phyloP scores from a whole-genome alignment of 2,888 invertebrate genomes.

The Podotricha telesiphe region DNA sequence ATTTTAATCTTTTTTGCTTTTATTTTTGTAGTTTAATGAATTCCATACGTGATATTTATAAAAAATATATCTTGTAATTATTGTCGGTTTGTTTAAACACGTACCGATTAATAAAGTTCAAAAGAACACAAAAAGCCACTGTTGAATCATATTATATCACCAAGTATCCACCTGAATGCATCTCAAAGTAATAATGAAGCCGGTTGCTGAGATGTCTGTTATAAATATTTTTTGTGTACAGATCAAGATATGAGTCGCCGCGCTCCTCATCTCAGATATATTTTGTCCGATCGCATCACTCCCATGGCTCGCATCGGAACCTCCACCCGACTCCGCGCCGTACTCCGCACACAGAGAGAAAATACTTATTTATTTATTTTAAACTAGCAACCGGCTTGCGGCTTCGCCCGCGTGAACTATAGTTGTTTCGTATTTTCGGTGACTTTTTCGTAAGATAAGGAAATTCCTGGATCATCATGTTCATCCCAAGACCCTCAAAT shows the following conservation, averaged over 20 bases:
- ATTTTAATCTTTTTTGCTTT: too few relatives aligned
- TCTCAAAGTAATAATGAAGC: conserved; percentile 27
- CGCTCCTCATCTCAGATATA: conserved; percentile 22
- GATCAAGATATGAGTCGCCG: conserved; percentile 36
- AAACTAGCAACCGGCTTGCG: too few relatives aligned
- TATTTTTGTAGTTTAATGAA: too few relatives aligned
- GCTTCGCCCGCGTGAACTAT: too few relatives aligned
- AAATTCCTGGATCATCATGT: too few relatives aligned
- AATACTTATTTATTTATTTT: background rate
- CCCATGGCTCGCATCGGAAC: background rate
- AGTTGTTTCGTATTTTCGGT: too few relatives aligned
- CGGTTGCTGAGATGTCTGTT: conserved; percentile 34
- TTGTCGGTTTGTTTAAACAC: background rate
- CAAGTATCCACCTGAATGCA: conserved; percentile 29
- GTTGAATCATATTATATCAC: conserved; percentile 37
- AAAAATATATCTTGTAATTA: background rate
- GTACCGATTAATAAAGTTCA: conserved; percentile 13
- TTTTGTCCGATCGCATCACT: conserved; percentile 19
- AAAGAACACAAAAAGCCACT: conserved; percentile 18
- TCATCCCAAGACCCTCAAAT: too few relatives aligned
- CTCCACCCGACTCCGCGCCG: conserved; percentile 9
- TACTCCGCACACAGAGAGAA: background rate
- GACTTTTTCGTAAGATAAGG: too few relatives aligned
- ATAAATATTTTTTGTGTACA: conserved; percentile 38
- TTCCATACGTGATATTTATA: background rate